Conservation (phyloP, 2,113 vertebrate genomes). For the Pithys albifrons region DNA sequence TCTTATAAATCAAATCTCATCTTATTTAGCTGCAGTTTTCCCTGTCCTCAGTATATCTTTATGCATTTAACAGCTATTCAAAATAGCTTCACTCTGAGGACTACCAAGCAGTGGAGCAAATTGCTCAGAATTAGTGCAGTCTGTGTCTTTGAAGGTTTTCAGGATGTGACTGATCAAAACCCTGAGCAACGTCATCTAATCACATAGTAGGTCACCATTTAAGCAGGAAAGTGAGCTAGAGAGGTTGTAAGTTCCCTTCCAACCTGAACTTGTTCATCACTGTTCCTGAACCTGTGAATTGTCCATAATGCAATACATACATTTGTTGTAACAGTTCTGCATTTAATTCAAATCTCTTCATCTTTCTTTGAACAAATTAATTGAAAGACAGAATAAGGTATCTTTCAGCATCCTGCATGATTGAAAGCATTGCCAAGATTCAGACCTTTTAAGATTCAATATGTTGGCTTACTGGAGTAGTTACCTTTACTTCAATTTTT, state of each 20-base stretch:
- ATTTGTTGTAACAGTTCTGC: neutral
- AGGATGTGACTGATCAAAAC: neutral
- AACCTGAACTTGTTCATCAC: neutral
- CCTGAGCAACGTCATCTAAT: neutral
- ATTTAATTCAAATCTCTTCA: neutral
- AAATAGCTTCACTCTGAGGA: neutral
- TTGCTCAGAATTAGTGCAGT: neutral
- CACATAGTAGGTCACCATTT: neutral
- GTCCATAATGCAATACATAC: neutral
- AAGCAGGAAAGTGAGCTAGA: neutral
- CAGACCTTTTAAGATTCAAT: neutral
- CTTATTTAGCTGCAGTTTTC: neutral
- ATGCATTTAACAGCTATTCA: neutral
- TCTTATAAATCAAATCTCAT: neutral
- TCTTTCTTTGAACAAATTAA: neutral
- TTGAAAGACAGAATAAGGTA: neutral
- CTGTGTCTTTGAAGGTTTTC: neutral
- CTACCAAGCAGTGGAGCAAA: neutral
- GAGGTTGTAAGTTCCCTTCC: neutral
- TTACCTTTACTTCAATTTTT: neutral
- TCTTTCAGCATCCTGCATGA: neutral
- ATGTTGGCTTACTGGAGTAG: neutral
- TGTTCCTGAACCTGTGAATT: neutral
- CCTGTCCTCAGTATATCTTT: neutral
- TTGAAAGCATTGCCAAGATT: rapidly evolving